Conservation (phyloP, 2,888 invertebrate species). For the Drosophila mimetica region DNA sequence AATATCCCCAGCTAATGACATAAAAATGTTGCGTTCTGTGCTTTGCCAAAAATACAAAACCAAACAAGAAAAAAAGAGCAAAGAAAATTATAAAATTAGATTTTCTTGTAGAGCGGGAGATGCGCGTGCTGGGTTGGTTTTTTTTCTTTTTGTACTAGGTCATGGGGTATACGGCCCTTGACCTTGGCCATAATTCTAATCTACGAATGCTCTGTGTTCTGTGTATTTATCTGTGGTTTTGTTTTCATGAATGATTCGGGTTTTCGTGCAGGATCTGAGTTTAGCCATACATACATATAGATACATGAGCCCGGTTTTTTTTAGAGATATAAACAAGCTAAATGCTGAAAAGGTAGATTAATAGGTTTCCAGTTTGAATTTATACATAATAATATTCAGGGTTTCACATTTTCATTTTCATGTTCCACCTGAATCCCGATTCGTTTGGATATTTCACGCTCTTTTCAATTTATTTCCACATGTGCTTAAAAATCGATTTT, state of each 20-base stretch:
- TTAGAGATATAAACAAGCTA: conserved; percentile 25
- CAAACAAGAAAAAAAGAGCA: conserved; percentile 17
- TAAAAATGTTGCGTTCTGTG: conserved; percentile 34
- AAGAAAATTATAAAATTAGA: conserved; percentile 53
- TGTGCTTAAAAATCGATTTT: not conserved
- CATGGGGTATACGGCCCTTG: conserved; percentile 64
- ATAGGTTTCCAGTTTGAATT: not conserved
- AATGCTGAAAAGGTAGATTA: conserved; percentile 32
- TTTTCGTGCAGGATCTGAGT: conserved; percentile 9
- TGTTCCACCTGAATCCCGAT: conserved; percentile 4
- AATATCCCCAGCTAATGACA: conserved; percentile 51
- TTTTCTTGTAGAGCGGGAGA: conserved; percentile 10
- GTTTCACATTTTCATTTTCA: no score
- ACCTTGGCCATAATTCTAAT: conserved; percentile 54
- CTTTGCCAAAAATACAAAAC: conserved; percentile 36
- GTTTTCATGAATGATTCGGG: conserved; percentile 17
- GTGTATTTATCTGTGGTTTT: conserved; percentile 4
- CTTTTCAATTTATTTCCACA: not conserved
- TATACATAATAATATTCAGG: not conserved
- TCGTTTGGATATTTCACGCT: not conserved
- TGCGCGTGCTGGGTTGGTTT: conserved; percentile 36
- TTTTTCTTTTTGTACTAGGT: conserved; percentile 56
- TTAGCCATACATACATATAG: conserved; percentile 55
- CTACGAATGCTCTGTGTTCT: conserved; percentile 7
- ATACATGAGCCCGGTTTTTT: conserved; percentile 44